Conservation (phyloP, 1,140 invertebrate species). For the Aphelenchoides besseyi region DNA sequence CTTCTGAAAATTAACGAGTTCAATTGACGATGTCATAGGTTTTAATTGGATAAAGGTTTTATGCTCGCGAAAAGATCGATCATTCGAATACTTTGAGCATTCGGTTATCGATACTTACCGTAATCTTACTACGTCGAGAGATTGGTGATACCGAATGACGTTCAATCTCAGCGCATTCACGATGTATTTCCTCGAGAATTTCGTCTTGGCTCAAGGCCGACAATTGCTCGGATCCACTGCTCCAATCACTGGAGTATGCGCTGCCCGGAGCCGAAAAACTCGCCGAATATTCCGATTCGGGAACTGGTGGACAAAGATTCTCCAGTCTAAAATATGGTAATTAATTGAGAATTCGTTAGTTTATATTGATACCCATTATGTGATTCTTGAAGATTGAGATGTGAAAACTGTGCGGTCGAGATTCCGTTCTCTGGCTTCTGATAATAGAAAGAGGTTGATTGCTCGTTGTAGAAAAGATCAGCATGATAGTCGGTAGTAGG, state of each 20-base stretch:
- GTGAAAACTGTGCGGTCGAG: constrained; percentile 2
- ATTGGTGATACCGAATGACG: constrained; percentile 26
- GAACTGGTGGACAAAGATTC: neutral
- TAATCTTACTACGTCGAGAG: neutral
- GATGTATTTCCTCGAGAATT: constrained; percentile 40
- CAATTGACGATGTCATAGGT: neutral
- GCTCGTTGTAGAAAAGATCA: neutral
- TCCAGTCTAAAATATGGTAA: neutral
- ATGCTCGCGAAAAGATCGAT: too few relatives aligned
- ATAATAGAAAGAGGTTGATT: neutral
- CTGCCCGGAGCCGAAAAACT: constrained; percentile 5
- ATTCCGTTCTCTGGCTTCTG: neutral
- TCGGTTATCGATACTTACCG: neutral
- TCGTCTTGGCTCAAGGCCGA: constrained; percentile 35
- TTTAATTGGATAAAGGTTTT: constrained; percentile 5
- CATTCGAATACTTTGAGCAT: neutral
- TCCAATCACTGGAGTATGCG: constrained; percentile 28
- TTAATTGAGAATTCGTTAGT: neutral
- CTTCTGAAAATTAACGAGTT: constrained; percentile 14
- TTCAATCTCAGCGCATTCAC: constrained; percentile 46
- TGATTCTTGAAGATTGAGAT: neutral
- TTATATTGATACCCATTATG: neutral
- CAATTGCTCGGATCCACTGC: constrained; percentile 18
- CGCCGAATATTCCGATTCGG: neutral
- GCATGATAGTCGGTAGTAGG: neutral